These are phyloP conservation scores for Psilopsiagon aurifrons DNA, from an alignment of 2,113 vertebrate genomes.

Conservation along the genomic window DNA sequence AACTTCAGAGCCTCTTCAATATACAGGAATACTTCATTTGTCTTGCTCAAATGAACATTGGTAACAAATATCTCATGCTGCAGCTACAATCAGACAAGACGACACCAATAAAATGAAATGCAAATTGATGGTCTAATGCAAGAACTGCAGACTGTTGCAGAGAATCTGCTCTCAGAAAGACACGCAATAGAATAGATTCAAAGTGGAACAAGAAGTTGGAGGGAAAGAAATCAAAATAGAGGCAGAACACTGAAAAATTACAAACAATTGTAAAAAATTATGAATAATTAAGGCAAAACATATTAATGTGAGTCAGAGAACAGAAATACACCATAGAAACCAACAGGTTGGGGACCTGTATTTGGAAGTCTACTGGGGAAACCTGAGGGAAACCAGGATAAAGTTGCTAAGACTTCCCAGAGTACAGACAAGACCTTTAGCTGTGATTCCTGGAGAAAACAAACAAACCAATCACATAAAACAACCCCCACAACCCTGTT, in stretches of 20 bases:
- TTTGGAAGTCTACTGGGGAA: not conserved
- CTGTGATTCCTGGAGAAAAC: not conserved
- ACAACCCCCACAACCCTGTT: not conserved
- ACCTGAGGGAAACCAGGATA: not conserved
- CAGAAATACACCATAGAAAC: not conserved
- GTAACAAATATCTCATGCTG: not conserved
- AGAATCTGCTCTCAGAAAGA: not conserved
- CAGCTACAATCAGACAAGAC: not conserved
- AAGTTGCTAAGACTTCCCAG: not conserved
- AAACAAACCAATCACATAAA: not conserved
- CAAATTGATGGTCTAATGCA: not conserved
- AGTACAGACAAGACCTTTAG: not conserved
- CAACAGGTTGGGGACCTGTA: not conserved
- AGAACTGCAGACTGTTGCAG: not conserved
- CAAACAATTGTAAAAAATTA: not conserved
- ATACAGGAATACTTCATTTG: not conserved
- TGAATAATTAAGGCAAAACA: not conserved
- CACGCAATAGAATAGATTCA: fast-evolving
- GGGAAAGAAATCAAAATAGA: not conserved
- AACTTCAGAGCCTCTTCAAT: not conserved
- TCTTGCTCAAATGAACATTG: not conserved
- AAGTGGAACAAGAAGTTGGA: not conserved
- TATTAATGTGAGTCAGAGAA: not conserved
- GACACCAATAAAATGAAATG: not conserved
- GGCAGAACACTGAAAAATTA: not conserved